Evolutionary conservation across 2,113 vertebrate genomes (phyloP).

Genomic region (Megaleporinus macrocephalus): DNA sequence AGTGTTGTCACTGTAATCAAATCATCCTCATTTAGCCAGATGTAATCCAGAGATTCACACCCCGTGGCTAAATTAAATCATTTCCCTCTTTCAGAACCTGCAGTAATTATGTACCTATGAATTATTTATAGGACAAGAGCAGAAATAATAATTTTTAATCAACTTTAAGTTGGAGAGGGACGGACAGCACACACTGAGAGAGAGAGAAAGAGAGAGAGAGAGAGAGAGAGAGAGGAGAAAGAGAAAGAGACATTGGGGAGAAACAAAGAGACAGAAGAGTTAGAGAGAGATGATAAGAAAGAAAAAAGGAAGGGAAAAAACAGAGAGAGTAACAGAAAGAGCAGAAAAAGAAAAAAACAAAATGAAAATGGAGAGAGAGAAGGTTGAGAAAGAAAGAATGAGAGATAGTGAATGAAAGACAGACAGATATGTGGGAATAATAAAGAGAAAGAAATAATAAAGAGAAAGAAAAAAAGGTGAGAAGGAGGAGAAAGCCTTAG

Average conservation of each 20-base stretch:
- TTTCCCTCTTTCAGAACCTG: slow-evolving; percentile 51
- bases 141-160: slow-evolving; percentile 64
- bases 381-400: background rate
- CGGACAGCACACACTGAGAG: slow-evolving; percentile 35
- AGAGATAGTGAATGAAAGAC: background rate
- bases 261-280: too few species aligned
- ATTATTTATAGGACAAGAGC: slow-evolving; percentile 60
- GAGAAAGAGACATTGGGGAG: too few species aligned
- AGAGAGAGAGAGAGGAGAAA: slow-evolving; percentile 10
- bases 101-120: slow-evolving; percentile 63
- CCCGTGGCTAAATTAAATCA: slow-evolving; percentile 59
- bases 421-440: too few species aligned
- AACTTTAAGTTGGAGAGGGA: slow-evolving; percentile 51
- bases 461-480: background rate
- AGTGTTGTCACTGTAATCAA: slow-evolving; percentile 54
- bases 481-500: background rate
- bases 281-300: background rate
- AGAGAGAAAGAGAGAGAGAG: slow-evolving; percentile 7
- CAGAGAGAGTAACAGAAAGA: too few species aligned
- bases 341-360: slow-evolving; percentile 11
- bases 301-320: background rate
- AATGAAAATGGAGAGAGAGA: background rate
- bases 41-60: slow-evolving; percentile 58
- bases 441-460: slow-evolving; percentile 5
- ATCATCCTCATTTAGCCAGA: slow-evolving; percentile 63